Conservation (phyloP, 2,888 invertebrate genomes). For the Cantharis lateralis region DNA sequence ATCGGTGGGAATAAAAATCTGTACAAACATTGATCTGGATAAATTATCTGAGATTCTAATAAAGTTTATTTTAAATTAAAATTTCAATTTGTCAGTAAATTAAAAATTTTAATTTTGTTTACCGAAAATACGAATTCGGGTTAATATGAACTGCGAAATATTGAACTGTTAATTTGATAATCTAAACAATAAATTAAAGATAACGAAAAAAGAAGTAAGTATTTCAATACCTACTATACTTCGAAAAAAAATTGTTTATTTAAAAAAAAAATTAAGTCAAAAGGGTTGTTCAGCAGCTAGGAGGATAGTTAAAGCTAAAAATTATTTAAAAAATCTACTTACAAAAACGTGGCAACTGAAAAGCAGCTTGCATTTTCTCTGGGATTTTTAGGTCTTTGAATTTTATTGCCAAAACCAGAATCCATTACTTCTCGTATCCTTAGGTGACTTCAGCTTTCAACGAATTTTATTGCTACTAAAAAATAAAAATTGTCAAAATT, state of each 20-base stretch:
- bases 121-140: neutral
- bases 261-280: no score
- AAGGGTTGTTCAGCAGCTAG: no score
- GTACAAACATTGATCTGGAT: no score
- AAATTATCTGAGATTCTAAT: no score
- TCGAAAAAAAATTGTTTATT: no score
- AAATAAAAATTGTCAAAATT: neutral
- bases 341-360: neutral
- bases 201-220: neutral
- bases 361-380: slow-evolving; percentile 1
- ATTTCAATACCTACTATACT: neutral
- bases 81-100: no score
- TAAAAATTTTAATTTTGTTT: neutral
- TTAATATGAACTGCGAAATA: neutral
- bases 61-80: no score
- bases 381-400: neutral
- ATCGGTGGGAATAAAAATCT: no score
- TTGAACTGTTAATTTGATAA: neutral
- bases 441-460: neutral
- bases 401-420: neutral
- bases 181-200: neutral
- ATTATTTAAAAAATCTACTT: slow-evolving; percentile 3
- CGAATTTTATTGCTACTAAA: neutral
- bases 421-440: neutral
- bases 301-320: no score